Evolutionary conservation across 2,113 vertebrate genomes (phyloP).

Genomic region (Phyllopteryx taeniolatus): DNA sequence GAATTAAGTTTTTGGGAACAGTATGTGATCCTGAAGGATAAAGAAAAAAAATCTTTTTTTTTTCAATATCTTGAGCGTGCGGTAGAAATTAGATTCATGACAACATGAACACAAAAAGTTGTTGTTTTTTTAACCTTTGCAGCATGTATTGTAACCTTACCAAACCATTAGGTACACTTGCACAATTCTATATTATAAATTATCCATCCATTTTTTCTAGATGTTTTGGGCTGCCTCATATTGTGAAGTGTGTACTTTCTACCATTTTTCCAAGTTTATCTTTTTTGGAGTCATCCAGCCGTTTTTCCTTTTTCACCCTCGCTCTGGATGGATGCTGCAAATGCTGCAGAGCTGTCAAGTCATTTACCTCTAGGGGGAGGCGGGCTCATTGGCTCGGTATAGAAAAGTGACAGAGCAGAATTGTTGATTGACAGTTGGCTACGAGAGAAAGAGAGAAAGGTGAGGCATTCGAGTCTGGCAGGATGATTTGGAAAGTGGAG

Average conservation of each 20-base stretch:
- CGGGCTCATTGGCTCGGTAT: conserved; percentile 43
- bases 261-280: conserved; percentile 13
- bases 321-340: conserved; percentile 54
- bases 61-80: not conserved
- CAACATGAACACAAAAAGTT: not conserved
- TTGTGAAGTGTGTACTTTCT: conserved; percentile 7
- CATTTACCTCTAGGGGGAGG: conserved; percentile 59
- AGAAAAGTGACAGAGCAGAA: conserved; percentile 54
- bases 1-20: not conserved
- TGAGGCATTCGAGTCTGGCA: conserved; percentile 12
- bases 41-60: not conserved
- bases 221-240: not conserved
- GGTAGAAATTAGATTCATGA: not conserved
- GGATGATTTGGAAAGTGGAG: conserved; percentile 53
- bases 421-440: conserved; percentile 56
- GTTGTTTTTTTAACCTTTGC: too few relatives aligned
- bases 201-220: too few relatives aligned
- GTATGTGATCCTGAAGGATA: not conserved
- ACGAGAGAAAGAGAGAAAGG: conserved; percentile 35
- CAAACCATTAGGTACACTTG: too few relatives aligned
- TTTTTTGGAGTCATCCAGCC: conserved; percentile 33
- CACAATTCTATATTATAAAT: too few relatives aligned
- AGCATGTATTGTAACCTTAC: too few relatives aligned
- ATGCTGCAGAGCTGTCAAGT: conserved; percentile 67
- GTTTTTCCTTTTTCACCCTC: conserved; percentile 14